A percentile compares a stretch with the other conserved stretches of the same genome.
Conservation (phyloP, 2,888 invertebrate species). For the Apamea monoglypha region DNA sequence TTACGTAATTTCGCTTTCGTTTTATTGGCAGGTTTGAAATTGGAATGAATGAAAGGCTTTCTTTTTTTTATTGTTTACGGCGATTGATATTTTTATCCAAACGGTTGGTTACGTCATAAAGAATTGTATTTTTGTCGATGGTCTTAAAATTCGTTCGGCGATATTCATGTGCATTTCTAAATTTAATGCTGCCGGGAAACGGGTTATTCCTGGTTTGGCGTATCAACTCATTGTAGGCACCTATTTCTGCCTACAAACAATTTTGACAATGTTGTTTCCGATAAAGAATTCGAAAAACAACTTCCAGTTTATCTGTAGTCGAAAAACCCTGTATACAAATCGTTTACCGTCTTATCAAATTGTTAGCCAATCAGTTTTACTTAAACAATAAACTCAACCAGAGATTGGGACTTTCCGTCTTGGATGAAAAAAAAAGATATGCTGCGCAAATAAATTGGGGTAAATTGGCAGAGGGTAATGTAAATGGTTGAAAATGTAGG, state of each 20-base stretch:
- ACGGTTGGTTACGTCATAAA: slow-evolving; percentile 4
- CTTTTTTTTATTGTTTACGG: slow-evolving; percentile 35
- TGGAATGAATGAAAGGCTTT: slow-evolving; percentile 49
- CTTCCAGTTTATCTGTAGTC: slow-evolving; percentile 38
- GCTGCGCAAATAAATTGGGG: neutral
- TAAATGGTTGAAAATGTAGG: neutral
- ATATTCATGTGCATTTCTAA: neutral
- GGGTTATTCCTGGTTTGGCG: slow-evolving; percentile 27
- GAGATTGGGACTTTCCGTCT: neutral
- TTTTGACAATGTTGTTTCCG: slow-evolving; percentile 2
- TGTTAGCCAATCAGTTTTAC: neutral
- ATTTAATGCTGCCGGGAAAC: neutral
- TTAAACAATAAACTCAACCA: neutral
- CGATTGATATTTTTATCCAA: slow-evolving; percentile 10
- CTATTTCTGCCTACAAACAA: neutral
- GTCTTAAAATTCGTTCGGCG: neutral
- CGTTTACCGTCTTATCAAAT: neutral
- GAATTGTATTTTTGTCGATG: neutral
- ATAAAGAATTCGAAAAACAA: slow-evolving; percentile 29
- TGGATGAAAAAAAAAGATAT: neutral
- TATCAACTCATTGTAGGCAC: neutral
- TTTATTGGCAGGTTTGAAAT: slow-evolving; percentile 55
- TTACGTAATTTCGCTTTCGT: slow-evolving; percentile 57
- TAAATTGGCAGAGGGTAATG: neutral
- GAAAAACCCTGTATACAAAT: slow-evolving; percentile 18